These are phyloP conservation scores for Acropternis orthonyx DNA, from an alignment of 2,797 vertebrate genomes.

Conservation along the genomic window DNA sequence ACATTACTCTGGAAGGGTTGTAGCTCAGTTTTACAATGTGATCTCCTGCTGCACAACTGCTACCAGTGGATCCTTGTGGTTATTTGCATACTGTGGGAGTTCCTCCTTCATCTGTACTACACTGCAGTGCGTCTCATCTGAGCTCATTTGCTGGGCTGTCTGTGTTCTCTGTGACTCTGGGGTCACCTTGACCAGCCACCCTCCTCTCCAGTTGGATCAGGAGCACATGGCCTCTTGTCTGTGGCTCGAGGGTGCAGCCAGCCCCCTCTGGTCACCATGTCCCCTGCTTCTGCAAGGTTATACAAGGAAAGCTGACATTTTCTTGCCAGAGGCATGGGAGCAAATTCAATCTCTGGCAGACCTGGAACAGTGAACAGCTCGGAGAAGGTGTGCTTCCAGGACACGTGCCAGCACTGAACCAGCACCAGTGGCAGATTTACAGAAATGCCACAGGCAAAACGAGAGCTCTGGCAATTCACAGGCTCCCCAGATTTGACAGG, in stretches of 20 bases:
- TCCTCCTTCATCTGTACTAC: neutral
- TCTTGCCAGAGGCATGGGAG: constrained; percentile 1
- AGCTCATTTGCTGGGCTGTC: neutral
- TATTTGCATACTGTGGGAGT: neutral
- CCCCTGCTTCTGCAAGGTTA: constrained; percentile 1
- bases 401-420: constrained; percentile 43
- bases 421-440: constrained; percentile 49
- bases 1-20: neutral
- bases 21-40: neutral
- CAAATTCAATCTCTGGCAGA: constrained; percentile 24
- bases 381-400: constrained; percentile 59
- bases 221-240: fast-evolving
- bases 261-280: neutral
- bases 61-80: neutral
- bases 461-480: constrained; percentile 49
- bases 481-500: constrained; percentile 39
- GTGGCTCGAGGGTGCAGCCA: neutral
- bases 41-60: neutral
- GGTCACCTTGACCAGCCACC: neutral
- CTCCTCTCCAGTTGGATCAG: neutral
- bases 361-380: constrained; percentile 16
- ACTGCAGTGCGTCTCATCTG: neutral
- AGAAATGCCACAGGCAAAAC: constrained; percentile 60
- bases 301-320: constrained; percentile 17
- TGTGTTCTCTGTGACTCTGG: neutral